Percentiles rank a stretch among this genome's conserved stretches.
Evolutionary conservation across 2,888 invertebrate genomes (phyloP).

Genomic region (Esperia sulphurella): DNA sequence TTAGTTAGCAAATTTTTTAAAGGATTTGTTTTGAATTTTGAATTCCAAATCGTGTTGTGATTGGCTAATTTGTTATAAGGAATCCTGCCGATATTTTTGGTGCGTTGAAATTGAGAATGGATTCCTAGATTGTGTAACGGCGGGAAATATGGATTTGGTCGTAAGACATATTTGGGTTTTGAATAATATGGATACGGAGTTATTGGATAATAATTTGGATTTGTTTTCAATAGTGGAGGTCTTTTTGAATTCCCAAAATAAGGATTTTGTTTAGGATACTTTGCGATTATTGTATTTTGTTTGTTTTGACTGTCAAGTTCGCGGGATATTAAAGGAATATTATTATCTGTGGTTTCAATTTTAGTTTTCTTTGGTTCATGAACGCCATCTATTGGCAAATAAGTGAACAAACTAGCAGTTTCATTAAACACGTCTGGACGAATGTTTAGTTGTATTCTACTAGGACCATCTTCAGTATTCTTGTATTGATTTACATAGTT

Average conservation of each 20-base stretch:
- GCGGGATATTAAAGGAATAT: constrained; percentile 1
- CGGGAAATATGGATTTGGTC: background rate
- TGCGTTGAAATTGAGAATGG: background rate
- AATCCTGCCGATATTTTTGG: background rate
- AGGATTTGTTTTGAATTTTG: constrained; percentile 2
- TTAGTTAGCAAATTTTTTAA: background rate
- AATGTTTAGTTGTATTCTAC: constrained; percentile 16
- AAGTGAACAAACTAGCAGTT: constrained; percentile 45
- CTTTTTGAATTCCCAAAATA: background rate
- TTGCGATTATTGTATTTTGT: constrained; percentile 1
- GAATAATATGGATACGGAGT: constrained; percentile 6
- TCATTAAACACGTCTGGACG: constrained; percentile 51
- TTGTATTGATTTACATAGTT: constrained; percentile 20
- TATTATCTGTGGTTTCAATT: background rate
- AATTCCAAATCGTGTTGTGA: constrained; percentile 11
- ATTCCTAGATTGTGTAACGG: constrained; percentile 6
- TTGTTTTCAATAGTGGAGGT: background rate
- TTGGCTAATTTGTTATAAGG: background rate
- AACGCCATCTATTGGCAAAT: constrained; percentile 26
- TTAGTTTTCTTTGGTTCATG: constrained; percentile 1
- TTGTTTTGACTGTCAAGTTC: constrained; percentile 5
- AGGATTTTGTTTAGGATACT: constrained; percentile 6
- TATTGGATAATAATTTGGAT: background rate
- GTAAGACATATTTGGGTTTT: background rate
- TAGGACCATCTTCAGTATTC: constrained; percentile 24